Evolutionary conservation across 2,113 vertebrate genomes (phyloP), one percentile per base, ranked within the genome.

Genomic region (Fregata magnificens): DNA sequence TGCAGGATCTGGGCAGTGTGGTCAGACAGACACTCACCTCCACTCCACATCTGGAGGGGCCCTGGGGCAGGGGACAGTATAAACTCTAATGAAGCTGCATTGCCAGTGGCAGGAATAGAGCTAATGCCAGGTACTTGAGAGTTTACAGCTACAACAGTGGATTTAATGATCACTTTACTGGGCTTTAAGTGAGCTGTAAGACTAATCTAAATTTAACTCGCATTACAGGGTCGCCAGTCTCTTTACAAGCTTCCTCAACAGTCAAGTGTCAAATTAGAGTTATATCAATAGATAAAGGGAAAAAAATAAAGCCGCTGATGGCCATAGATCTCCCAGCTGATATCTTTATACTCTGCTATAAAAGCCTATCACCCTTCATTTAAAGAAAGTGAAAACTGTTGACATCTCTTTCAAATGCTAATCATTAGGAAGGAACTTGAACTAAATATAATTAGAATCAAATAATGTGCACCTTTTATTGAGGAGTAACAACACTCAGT

Each of bases 261-360:
- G 93, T 8, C 82, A 93, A 97, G 97, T 97, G 98, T 98, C 97
- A 96, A 93, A 98, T 97, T 96, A 97, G 96, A 96, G 97, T 94
- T 96, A 82, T 97, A 84, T 65, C 62, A 93, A 94, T 5, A 98
- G 98, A 98, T 98, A 98, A 98, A 98, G 94, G 88, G 91, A 38
- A 88, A 93, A 96, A 97, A 96, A 93, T 88, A 71, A 76, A 94
- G 94, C 83, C 78, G 87, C 86, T 84, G 92, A 92, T 94, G 87
- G 82, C 87, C 95, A 86, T 21, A 97, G 95, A 96, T 97, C 98
- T 96, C 93, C 88, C 88, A 96, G 80, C 5, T 78, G 94, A 96
- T 98, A 98, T 98, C 98, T 98, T 98, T 98, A 98, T 95, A 89
- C 93, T 96, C 67, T 21, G 95, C 97, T 98, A 95, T 98, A 98